These are phyloP conservation scores for Ophraella communa DNA, from an alignment of 2,888 invertebrate species.

Conservation along the genomic window DNA sequence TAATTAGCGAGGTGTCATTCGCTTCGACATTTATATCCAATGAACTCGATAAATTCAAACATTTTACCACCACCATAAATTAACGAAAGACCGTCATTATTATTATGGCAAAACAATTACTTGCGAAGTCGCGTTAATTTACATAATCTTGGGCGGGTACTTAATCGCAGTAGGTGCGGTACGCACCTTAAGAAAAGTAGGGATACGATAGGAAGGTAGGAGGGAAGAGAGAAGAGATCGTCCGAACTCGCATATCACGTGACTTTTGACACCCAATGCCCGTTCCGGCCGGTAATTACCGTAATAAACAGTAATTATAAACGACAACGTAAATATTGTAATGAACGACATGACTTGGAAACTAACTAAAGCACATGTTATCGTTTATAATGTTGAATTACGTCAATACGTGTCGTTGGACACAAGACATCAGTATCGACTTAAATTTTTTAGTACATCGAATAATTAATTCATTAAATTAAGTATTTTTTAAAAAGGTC, in stretches of 20 bases:
- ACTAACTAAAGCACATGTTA: conserved; percentile 25
- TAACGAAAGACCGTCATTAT: conserved; percentile 43
- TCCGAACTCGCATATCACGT: conserved; percentile 49
- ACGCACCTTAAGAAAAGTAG: conserved; percentile 22
- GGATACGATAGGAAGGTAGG: conserved; percentile 5
- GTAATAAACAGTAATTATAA: conserved; percentile 59
- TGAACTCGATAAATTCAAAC: conserved; percentile 41
- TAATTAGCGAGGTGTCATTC: conserved; percentile 35
- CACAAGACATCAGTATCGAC: not conserved
- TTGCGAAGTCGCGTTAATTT: conserved; percentile 36
- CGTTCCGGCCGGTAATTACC: conserved; percentile 54
- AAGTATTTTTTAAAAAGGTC: no score
- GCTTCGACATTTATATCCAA: conserved; percentile 33
- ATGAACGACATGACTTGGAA: conserved; percentile 42
- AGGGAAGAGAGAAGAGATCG: conserved; percentile 5
- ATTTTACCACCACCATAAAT: conserved; percentile 47
- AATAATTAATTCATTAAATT: no score
- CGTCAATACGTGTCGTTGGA: not conserved
- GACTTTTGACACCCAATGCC: conserved; percentile 54
- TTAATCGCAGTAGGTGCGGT: conserved; percentile 33
- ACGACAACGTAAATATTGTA: conserved; percentile 57
- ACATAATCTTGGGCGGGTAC: conserved; percentile 45
- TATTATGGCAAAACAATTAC: conserved; percentile 45
- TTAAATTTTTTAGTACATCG: conserved; percentile 24
- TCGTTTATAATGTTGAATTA: not conserved